These are phyloP conservation scores for Hydrozoanthus tunicans DNA, from an alignment of 64 coral and sea anemone species.

Conservation along the genomic window DNA sequence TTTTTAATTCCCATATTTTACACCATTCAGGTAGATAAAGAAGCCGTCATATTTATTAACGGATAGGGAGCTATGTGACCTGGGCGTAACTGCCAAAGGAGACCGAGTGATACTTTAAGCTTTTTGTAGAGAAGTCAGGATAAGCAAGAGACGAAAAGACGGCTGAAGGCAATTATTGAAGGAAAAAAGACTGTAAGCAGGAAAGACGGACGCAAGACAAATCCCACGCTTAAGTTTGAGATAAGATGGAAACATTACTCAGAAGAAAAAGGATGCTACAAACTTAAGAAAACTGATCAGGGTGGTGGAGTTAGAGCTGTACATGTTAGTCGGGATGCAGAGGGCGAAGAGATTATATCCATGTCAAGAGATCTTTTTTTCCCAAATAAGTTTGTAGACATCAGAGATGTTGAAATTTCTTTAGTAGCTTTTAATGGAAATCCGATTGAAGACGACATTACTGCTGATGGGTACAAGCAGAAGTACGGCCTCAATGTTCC, in stretches of 20 bases:
- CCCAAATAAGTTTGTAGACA: background rate
- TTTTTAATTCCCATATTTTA: background rate
- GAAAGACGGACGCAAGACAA: background rate
- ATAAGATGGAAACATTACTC: conserved; percentile 25
- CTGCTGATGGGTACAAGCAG: conserved; percentile 13
- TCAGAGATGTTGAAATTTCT: conserved; percentile 6
- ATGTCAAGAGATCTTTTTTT: conserved; percentile 18
- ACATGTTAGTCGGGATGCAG: background rate
- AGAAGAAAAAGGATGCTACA: conserved; percentile 9
- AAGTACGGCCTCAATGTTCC: conserved; percentile 9
- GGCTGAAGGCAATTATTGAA: background rate
- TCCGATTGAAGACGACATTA: background rate
- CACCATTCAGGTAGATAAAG: conserved; percentile 4
- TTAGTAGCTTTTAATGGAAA: conserved; percentile 14
- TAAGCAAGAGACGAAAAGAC: background rate
- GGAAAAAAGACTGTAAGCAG: background rate
- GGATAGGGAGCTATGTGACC: background rate
- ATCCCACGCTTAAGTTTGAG: background rate
- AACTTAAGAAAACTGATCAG: background rate
- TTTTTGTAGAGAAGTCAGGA: background rate
- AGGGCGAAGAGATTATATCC: background rate
- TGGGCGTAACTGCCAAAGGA: conserved; percentile 5
- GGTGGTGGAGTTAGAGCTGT: conserved; percentile 11
- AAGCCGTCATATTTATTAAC: conserved; percentile 7
- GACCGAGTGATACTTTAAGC: conserved; percentile 12